Base-by-base conservation (phyloP, 2,888 invertebrate species). In the Mesorhabditis sp. region DNA sequence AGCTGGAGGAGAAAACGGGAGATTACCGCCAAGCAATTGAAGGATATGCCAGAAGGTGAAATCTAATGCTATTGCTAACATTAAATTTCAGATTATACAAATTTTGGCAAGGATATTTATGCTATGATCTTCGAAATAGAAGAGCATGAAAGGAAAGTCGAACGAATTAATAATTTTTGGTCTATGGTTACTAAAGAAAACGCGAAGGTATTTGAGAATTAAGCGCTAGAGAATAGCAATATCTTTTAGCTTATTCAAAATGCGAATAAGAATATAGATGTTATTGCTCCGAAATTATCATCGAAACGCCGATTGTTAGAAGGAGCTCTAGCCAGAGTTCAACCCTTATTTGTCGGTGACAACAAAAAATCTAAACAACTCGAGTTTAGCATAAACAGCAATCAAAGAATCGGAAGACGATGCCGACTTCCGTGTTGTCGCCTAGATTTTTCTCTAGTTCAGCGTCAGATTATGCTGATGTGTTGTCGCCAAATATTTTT, bases 1-100 rank as follows among this genome's bases (percentile, higher is more conserved):
- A 28, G 28, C 28, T 28, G n/a, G n/a, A 50, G 58, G 58, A 50
- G 7, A n/a, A 50, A 50, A n/a, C 7, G 58, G n/a, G 58, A 50
- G n/a, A 50, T 50, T n/a, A 50, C 58, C 10, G 58, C 58, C n/a
- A n/a, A 50, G 58, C 10, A 50, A n/a, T 50, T 50, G 58, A 50
- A n/a, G 58, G n/a, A 50, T 13, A 50, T 50, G 58, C 58, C 58
- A n/a, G 58, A 50, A 50, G n/a, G 58, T 50, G n/a, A n/a, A n/a
- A 13, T 50, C n/a, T 50, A 13, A 13, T 50, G 7, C 10, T 13
- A 50, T 10, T 13, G 58, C 7, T 50, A 13, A 13, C 58, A 50
- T 50, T 50, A 50, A 50, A n/a, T 50, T 50, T 50, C 58, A 50
- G 58, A 10, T 50, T 50, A 50, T 50, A n/a, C 7, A 13, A 10